Base-by-base conservation (phyloP, 2,888 invertebrate genomes). In the Apeira syringaria region DNA sequence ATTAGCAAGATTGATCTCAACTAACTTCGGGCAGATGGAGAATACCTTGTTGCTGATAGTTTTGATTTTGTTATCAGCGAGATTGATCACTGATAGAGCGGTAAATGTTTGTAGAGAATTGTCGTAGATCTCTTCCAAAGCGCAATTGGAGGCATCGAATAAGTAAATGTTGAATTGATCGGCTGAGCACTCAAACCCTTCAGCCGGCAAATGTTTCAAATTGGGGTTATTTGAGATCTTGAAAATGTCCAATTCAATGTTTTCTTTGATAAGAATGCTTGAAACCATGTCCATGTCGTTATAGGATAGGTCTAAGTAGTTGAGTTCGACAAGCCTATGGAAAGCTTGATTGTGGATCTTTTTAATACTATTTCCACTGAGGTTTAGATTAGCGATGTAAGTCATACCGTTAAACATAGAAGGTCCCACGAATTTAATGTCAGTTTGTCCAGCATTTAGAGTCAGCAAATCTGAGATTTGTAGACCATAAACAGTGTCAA, bases 81-180 rank as follows among this genome's bases (percentile, higher is more conserved):
- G 81, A 66, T 93, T 92, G 30, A 96, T 80, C 1, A 91, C 92
- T 1, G 92, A 91, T 55, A 96, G 71, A 22, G 93, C 93, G 1
- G 94, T 93, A 92, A 96, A 94, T 1, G 93, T 92, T 53, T 92
- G 91, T 66, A 96, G 93, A 0, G 94, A 93, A 52, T 92, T 91
- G 52, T 92, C 91, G 28, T 91, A 90, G 38, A 94, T 81, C 45
- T 90, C 90, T 32, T 91, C 91, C 10, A 96, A 88, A 5, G 93
- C 93, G 67, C 96, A 96, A 67, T 94, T 92, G 2, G 94, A 93
- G 10, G 95, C 93, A 56, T 96, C 95, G 62, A 96, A 92, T 27
- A 91, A 88, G 68, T 93, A 93, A 45, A 94, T 91, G 51, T 92
- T 92, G 63, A 92, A 93, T 63, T 90, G 87, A 38, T 91, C 91